These are phyloP conservation scores for Oncorhynchus clarkii DNA, from an alignment of 2,113 vertebrate genomes.

Conservation along the genomic window DNA sequence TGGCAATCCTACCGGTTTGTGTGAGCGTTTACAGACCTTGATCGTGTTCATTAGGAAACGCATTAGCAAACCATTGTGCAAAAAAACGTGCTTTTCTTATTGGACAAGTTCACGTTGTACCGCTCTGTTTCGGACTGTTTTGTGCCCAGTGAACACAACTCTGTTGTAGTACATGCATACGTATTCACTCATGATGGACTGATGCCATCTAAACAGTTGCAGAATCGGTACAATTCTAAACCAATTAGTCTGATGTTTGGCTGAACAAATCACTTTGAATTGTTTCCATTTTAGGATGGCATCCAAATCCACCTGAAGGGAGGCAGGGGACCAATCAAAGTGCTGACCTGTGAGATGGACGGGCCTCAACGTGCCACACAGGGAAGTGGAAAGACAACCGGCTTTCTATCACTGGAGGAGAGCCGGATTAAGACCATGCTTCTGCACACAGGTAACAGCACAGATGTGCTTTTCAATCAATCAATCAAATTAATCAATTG, in stretches of 20 bases:
- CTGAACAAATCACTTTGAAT: not conserved
- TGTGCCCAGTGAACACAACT: no score
- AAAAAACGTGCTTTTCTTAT: no score
- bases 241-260: no score
- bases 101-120: no score
- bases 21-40: not conserved
- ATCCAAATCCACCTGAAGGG: slow-evolving; percentile 85
- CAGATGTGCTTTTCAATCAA: not conserved
- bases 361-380: not conserved
- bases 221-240: no score
- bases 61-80: no score
- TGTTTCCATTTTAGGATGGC: slow-evolving; percentile 72
- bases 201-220: no score
- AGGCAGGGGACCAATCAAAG: slow-evolving; percentile 81
- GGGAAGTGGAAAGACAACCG: not conserved
- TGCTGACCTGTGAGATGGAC: slow-evolving; percentile 78
- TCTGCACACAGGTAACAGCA: slow-evolving; percentile 48
- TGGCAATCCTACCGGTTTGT: no score
- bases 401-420: slow-evolving; percentile 63
- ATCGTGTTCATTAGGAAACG: no score
- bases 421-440: slow-evolving; percentile 54
- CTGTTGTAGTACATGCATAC: no score
- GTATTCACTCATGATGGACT: no score
- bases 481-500: not conserved
- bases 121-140: no score